These are phyloP conservation scores for Tachystola acroxantha DNA, from an alignment of 2,888 invertebrate species.

Conservation along the genomic window DNA sequence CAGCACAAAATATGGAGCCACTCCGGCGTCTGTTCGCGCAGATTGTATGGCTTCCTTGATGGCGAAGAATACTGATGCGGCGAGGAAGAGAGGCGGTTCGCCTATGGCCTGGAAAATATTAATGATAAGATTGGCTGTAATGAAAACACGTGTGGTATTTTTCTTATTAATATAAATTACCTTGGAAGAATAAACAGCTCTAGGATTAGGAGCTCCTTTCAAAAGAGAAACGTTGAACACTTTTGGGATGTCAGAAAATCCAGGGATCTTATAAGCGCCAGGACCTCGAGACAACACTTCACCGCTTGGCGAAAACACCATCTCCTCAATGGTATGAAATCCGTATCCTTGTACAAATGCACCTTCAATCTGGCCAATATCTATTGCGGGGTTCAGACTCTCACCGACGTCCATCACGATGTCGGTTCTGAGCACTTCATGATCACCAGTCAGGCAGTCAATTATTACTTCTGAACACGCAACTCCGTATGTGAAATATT, in stretches of 20 bases:
- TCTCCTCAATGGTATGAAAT: conserved; percentile 88
- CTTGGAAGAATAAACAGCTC: conserved; percentile 94
- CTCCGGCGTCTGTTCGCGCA: conserved; percentile 84
- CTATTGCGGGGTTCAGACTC: conserved; percentile 93
- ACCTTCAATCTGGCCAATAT: conserved; percentile 94
- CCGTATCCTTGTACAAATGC: conserved; percentile 94
- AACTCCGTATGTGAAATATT: conserved; percentile 89
- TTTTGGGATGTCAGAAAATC: conserved; percentile 88
- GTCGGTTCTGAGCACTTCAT: conserved; percentile 87
- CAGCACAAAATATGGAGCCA: conserved; percentile 77
- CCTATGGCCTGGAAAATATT: conserved; percentile 89
- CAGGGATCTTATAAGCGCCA: conserved; percentile 91
- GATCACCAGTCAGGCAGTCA: conserved; percentile 92
- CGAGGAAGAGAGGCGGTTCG: conserved; percentile 95
- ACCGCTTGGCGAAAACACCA: conserved; percentile 86
- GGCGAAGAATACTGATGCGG: conserved; percentile 91
- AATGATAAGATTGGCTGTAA: no score
- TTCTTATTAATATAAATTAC: no score
- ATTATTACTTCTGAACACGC: conserved; percentile 91
- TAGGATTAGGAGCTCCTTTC: conserved; percentile 87
- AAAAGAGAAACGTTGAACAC: conserved; percentile 91
- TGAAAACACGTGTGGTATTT: no score
- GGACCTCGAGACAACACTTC: conserved; percentile 86
- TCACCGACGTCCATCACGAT: conserved; percentile 95
- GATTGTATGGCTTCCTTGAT: conserved; percentile 91